A percentile compares a stretch with the other conserved stretches of the same genome.
These are phyloP conservation scores for Austrolebias charrua DNA, from an alignment of 2,797 vertebrate species.

Conservation along the genomic window DNA sequence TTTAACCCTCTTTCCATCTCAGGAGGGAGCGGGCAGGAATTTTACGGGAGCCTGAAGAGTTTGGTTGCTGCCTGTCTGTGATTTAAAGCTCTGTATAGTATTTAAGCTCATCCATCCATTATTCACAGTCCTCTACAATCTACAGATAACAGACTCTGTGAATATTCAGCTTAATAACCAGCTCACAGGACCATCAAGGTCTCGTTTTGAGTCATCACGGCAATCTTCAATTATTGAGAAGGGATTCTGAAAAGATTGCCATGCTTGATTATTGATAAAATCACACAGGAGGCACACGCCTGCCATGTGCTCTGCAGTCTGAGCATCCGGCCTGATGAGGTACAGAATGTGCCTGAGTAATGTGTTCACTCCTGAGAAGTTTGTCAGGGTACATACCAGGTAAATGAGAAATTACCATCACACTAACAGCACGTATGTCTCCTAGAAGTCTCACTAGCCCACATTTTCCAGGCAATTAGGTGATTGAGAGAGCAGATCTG, in stretches of 20 bases:
- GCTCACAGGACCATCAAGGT: conserved; percentile 36
- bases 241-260: conserved; percentile 13
- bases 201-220: conserved; percentile 39
- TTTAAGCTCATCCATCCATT: conserved; percentile 66
- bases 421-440: conserved; percentile 45
- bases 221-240: conserved; percentile 34
- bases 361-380: conserved; percentile 25
- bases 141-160: conserved; percentile 48
- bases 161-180: conserved; percentile 56
- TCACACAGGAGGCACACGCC: neutral
- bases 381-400: conserved; percentile 13
- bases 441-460: conserved; percentile 50
- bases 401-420: conserved; percentile 52
- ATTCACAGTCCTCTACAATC: conserved; percentile 54
- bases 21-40: conserved; percentile 27
- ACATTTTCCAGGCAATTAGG: conserved; percentile 70
- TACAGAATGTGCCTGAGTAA: conserved; percentile 26
- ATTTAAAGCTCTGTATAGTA: conserved; percentile 61
- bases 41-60: conserved; percentile 57
- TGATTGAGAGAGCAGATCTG: conserved; percentile 60
- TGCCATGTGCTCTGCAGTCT: neutral
- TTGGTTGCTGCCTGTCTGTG: conserved; percentile 55
- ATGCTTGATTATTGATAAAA: conserved; percentile 23
- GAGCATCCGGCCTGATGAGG: conserved; percentile 19
- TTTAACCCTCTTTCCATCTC: conserved; percentile 46